A percentile compares a stretch with the other conserved stretches of the same genome.
These are phyloP conservation scores for Motacilla tschutschensis DNA, from an alignment of 2,113 vertebrate genomes.

Conservation along the genomic window DNA sequence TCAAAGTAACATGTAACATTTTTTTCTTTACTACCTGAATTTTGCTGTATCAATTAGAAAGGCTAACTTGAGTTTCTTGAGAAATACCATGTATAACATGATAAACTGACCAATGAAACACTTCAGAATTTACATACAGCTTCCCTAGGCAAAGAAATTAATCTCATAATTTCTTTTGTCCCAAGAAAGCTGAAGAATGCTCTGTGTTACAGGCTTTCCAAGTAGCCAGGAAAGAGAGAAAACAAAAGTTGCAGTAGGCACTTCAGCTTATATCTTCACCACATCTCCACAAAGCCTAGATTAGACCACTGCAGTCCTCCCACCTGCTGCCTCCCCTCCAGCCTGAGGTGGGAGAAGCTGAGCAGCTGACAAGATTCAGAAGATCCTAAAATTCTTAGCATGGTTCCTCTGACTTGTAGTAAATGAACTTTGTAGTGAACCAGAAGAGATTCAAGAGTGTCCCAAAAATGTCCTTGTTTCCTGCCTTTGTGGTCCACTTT, in stretches of 20 bases:
- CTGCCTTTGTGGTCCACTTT: background rate
- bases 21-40: background rate
- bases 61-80: background rate
- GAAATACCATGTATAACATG: background rate
- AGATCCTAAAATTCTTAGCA: background rate
- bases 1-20: background rate
- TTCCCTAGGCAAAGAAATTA: background rate
- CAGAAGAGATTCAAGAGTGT: background rate
- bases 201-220: background rate
- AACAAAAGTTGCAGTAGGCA: background rate
- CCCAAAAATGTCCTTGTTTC: background rate
- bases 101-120: background rate
- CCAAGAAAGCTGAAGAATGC: background rate
- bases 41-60: background rate
- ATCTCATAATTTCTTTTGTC: background rate
- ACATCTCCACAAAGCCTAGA: background rate
- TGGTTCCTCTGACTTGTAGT: background rate
- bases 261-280: background rate
- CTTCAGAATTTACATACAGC: background rate
- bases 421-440: background rate
- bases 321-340: background rate
- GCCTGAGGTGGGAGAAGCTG: background rate
- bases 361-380: background rate
- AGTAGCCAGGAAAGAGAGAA: background rate
- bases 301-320: background rate